These are phyloP conservation scores for Scylla paramamosain DNA, from an alignment of 1,140 invertebrate species.

Conservation along the genomic window DNA sequence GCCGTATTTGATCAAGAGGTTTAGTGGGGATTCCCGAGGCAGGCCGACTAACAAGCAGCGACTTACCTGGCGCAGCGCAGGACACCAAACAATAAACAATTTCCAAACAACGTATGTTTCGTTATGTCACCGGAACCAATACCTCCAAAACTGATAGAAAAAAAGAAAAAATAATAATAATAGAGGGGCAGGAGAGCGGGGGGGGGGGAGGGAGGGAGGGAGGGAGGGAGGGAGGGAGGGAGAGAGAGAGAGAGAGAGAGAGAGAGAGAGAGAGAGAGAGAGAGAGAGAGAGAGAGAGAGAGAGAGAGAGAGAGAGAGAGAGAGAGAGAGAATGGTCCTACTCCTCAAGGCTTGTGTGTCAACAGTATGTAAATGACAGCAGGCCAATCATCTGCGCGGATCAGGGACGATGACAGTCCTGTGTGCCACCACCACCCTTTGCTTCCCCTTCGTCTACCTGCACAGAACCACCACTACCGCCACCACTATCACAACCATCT, in stretches of 20 bases:
- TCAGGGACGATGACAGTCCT: not conserved
- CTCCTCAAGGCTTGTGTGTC: not conserved
- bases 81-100: too few species aligned
- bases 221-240: conserved; percentile 18
- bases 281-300: conserved; percentile 48
- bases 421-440: not conserved
- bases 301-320: conserved; percentile 48
- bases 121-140: too few species aligned
- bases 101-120: too few species aligned
- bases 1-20: too few species aligned
- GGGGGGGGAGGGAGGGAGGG: not conserved
- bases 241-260: conserved; percentile 43
- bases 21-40: too few species aligned
- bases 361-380: conserved; percentile 22
- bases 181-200: too few species aligned
- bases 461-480: too few species aligned
- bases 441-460: not conserved
- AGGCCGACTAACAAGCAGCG: too few species aligned
- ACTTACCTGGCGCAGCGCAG: too few species aligned
- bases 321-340: not conserved
- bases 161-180: too few species aligned
- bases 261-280: conserved; percentile 39
- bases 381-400: not conserved
- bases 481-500: too few species aligned
- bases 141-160: too few species aligned